Conservation (phyloP, 2,113 vertebrate species). For the Pluvianellus socialis region DNA sequence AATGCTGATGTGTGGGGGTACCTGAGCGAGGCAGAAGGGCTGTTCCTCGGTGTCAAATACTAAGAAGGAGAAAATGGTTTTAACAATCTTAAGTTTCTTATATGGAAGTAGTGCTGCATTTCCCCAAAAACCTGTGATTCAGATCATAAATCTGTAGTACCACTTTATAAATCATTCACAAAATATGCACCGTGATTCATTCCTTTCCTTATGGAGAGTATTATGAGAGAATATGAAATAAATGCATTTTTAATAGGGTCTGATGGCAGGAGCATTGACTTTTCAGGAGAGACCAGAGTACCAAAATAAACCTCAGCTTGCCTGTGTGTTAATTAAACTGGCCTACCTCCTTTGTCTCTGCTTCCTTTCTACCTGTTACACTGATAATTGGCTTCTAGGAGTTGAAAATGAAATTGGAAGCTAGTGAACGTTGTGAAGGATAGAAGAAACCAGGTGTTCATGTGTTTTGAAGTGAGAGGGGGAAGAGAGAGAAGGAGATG, state of each 20-base stretch:
- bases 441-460: not conserved
- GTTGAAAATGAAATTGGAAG: slow-evolving; percentile 31
- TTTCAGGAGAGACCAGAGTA: not conserved
- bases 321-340: slow-evolving; percentile 51
- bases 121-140: not conserved
- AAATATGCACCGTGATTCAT: slow-evolving; percentile 23
- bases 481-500: not conserved
- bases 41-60: not conserved
- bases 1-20: not conserved
- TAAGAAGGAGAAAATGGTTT: not conserved
- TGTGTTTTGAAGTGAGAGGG: not conserved
- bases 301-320: slow-evolving; percentile 21
- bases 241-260: slow-evolving; percentile 58
- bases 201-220: slow-evolving; percentile 7
- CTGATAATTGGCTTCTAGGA: slow-evolving; percentile 47
- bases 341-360: not conserved
- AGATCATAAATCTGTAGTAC: slow-evolving; percentile 18
- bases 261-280: slow-evolving; percentile 9
- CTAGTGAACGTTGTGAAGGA: not conserved
- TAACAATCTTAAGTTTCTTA: not conserved
- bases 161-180: slow-evolving; percentile 57
- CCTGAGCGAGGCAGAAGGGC: not conserved
- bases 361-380: slow-evolving; percentile 15
- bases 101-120: not conserved
- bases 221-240: slow-evolving; percentile 40